Evolutionary conservation across 2,113 vertebrate species (phyloP).

Genomic region (Corvus moneduloides): DNA sequence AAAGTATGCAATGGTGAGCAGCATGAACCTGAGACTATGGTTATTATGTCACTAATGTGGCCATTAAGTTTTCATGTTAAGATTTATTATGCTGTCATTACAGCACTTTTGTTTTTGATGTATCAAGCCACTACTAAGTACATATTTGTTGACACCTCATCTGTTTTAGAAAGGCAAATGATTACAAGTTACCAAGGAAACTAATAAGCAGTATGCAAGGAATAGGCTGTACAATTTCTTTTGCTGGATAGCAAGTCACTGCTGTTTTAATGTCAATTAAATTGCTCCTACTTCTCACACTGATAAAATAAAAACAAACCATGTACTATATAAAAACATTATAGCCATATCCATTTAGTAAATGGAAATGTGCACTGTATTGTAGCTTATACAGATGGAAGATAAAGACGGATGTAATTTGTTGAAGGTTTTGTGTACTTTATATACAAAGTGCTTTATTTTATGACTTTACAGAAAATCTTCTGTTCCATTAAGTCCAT

Average conservation of each 20-base stretch:
- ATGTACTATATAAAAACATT: neutral
- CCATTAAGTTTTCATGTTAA: constrained; percentile 71
- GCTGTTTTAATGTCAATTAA: constrained; percentile 65
- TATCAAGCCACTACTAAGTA: constrained; percentile 62
- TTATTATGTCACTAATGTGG: constrained; percentile 68
- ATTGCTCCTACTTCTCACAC: constrained; percentile 50
- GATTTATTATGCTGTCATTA: constrained; percentile 73
- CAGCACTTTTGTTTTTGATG: constrained; percentile 61
- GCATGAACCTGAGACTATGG: neutral
- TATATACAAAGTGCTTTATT: neutral
- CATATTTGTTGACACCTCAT: constrained; percentile 75
- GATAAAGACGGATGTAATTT: neutral
- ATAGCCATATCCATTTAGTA: neutral
- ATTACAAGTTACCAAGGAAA: constrained; percentile 76
- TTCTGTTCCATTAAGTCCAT: neutral
- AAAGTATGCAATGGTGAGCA: neutral
- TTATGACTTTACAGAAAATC: neutral
- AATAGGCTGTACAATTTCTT: constrained; percentile 29
- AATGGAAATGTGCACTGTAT: neutral
- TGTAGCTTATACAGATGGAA: neutral
- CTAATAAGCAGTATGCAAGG: constrained; percentile 67
- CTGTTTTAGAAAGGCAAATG: constrained; percentile 73
- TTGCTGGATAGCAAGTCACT: constrained; percentile 53
- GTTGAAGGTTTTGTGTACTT: neutral
- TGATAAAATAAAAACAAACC: constrained; percentile 22